Conservation (phyloP, 1,140 invertebrate species). For the Caerostris extrusa region DNA sequence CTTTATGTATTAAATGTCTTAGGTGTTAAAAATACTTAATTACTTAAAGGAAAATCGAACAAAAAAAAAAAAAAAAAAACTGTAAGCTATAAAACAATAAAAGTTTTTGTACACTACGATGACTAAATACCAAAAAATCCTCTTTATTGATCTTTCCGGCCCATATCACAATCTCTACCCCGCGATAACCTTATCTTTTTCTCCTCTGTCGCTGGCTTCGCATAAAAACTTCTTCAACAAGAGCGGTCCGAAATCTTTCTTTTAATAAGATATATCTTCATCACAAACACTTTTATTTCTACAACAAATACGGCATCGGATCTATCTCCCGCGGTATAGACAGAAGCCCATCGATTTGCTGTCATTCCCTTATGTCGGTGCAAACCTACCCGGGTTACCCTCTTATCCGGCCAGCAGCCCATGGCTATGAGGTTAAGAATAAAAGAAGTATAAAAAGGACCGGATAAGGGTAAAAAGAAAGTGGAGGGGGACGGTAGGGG, state of each 20-base stretch:
- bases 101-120: background rate
- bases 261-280: conserved; percentile 73
- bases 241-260: conserved; percentile 13
- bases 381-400: conserved; percentile 58
- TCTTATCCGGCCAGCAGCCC: conserved; percentile 57
- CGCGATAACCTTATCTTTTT: background rate
- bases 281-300: conserved; percentile 75
- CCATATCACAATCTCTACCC: conserved; percentile 36
- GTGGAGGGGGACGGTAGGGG: background rate
- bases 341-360: conserved; percentile 61
- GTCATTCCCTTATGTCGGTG: conserved; percentile 67
- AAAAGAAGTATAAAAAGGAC: conserved; percentile 46
- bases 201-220: background rate
- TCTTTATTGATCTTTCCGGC: conserved; percentile 28
- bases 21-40: too few species aligned
- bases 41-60: too few species aligned
- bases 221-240: conserved; percentile 38
- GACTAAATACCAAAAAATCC: conserved; percentile 9
- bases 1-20: too few species aligned
- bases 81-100: background rate
- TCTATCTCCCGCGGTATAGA: conserved; percentile 38
- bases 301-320: conserved; percentile 62
- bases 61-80: background rate
- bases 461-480: conserved; percentile 59
- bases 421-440: conserved; percentile 70